phyloP scores from a whole-genome alignment of 2,888 invertebrate species.

The Drosophila nigritarsus region DNA sequence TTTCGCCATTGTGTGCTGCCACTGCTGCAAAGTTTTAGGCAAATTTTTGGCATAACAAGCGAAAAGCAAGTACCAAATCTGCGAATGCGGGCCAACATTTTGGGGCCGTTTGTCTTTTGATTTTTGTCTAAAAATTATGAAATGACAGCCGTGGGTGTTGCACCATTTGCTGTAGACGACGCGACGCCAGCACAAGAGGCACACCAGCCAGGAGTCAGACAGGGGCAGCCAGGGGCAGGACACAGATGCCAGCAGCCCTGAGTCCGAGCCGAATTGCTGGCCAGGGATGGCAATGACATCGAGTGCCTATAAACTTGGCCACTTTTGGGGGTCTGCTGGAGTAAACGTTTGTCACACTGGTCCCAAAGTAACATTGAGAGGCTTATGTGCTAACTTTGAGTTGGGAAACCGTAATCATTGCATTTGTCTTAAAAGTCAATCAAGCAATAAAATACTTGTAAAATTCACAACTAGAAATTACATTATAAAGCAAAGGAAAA shows the following conservation, averaged over 20 bases:
- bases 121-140: slow-evolving; percentile 67
- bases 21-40: slow-evolving; percentile 61
- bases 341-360: slow-evolving; percentile 14
- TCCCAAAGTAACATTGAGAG: slow-evolving; percentile 16
- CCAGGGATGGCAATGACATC: slow-evolving; percentile 58
- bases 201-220: slow-evolving; percentile 3
- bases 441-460: not conserved
- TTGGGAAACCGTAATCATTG: not conserved
- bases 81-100: slow-evolving; percentile 53
- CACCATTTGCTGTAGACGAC: slow-evolving; percentile 58
- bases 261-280: slow-evolving; percentile 12
- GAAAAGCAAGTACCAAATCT: slow-evolving; percentile 50
- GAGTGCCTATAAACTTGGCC: slow-evolving; percentile 58
- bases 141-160: slow-evolving; percentile 71
- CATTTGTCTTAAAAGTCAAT: not conserved
- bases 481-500: not conserved
- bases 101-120: slow-evolving; percentile 62
- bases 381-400: slow-evolving; percentile 6
- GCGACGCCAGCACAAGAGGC: slow-evolving; percentile 50
- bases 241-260: not conserved
- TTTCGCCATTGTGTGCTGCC: slow-evolving; percentile 64
- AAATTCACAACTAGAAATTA: not conserved
- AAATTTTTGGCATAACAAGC: slow-evolving; percentile 72
- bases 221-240: not conserved
- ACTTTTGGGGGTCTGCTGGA: slow-evolving; percentile 21